Base-by-base conservation (phyloP, 2,888 invertebrate genomes). In the Epinotia demarniana region DNA sequence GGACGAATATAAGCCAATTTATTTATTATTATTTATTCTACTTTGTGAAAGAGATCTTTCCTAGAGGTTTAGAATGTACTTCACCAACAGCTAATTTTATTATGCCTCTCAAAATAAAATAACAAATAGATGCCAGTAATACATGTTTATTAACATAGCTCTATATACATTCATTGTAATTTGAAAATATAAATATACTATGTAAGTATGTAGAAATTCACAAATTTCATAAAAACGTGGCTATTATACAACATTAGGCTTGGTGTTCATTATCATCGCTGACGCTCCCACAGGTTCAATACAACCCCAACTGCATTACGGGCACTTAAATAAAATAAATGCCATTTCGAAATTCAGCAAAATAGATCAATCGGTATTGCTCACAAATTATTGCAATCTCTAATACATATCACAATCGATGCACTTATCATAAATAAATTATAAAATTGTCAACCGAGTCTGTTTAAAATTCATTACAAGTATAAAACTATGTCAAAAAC, bases 341-440 rank as follows among this genome's bases (percentile, higher is more conserved):
- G 89, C 88, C 90, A 85, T 81, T 82, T 81, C 86, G 85, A 81
- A 83, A 79, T 80, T 80, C 81, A 78, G 86, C 89, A 90, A 90
- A 86, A 84, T 82, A 90, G 87, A 77, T 86, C 81, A 84, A 83
- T 80, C 81, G 79, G 81, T 83, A 89, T 88, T 85, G 84, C 87
- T 90, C 83, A 87, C 86, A 84, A 85, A 85, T 84, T 79, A 84
- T 86, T 81, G 86, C 86, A 86, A 89, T 84, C 79, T 86, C 89
- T 88, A 87, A 87, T 88, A 89, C 85, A 90, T 92, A 92, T 93
- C 93, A 94, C 93, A 93, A 91, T 89, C 86, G 91, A 92, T 91
- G 89, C 92, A 93, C 93, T 92, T 92, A 92, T 87, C 84, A 90
- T 92, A 92, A 92, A 93, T 92, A 92, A 93, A 93, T 93, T 92